Conservation (phyloP, 1,140 invertebrate species). For the Colletes latitarsis region DNA sequence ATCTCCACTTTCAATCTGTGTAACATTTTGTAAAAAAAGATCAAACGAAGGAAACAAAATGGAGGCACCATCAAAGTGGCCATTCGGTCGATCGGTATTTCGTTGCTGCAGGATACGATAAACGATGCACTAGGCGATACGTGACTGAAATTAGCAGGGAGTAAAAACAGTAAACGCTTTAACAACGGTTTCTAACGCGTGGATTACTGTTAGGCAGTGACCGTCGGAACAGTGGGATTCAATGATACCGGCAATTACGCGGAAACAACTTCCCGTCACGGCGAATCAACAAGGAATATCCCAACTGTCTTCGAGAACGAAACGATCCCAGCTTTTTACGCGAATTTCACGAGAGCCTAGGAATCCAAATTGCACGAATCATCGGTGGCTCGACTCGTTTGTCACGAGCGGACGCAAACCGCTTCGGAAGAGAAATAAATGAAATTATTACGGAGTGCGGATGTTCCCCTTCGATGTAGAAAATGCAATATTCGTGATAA, state of each 20-base stretch:
- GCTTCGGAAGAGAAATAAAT: not conserved
- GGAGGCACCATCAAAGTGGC: not conserved
- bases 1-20: no score
- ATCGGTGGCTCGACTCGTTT: not conserved
- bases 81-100: not conserved
- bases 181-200: slow-evolving; percentile 55
- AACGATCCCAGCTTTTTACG: not conserved
- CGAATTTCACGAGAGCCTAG: not conserved
- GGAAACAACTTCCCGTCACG: not conserved
- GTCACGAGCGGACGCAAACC: not conserved
- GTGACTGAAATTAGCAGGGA: slow-evolving; percentile 26
- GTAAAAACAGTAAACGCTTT: slow-evolving; percentile 44
- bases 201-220: slow-evolving; percentile 54
- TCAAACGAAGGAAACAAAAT: no score
- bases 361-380: not conserved
- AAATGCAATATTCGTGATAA: not conserved
- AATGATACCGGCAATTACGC: slow-evolving; percentile 4
- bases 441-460: not conserved
- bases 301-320: not conserved
- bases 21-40: no score
- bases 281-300: not conserved
- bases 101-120: not conserved
- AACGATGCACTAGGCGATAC: not conserved
- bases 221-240: slow-evolving; percentile 1
- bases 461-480: not conserved